Conservation (phyloP, 2,888 invertebrate genomes). For the Chouioia cunea region DNA sequence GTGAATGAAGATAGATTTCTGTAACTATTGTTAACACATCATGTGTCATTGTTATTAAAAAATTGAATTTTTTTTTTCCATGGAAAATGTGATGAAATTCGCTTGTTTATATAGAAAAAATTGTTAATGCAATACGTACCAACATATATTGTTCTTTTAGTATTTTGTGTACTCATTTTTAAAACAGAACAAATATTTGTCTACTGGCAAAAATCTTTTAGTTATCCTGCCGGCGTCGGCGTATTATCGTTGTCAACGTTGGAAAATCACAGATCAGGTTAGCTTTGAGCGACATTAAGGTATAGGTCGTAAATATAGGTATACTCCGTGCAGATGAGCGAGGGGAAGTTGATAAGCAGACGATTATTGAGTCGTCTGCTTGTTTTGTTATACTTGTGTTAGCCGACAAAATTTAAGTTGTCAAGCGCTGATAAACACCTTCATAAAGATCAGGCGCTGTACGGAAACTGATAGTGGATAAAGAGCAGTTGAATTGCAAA, state of each 20-base stretch:
- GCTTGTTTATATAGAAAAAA: constrained; percentile 3
- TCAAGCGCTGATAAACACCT: constrained; percentile 11
- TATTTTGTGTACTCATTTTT: constrained; percentile 72
- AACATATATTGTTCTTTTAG: constrained; percentile 86
- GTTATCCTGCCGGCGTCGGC: neutral
- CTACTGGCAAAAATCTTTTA: constrained; percentile 8
- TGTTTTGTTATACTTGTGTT: too few relatives aligned
- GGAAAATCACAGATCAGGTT: constrained; percentile 27
- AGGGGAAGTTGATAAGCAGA: constrained; percentile 8
- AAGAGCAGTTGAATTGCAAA: neutral
- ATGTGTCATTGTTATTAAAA: neutral
- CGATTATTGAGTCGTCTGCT: constrained; percentile 37
- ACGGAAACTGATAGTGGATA: neutral
- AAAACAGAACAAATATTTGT: constrained; percentile 4
- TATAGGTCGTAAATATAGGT: neutral
- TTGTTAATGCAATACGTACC: constrained; percentile 64
- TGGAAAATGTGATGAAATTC: too few relatives aligned
- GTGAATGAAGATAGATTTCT: neutral
- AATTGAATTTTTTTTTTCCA: neutral
- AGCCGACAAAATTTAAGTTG: constrained; percentile 11
- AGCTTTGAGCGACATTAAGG: neutral
- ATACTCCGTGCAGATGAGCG: neutral
- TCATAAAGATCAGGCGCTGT: constrained; percentile 13
- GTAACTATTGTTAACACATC: neutral
- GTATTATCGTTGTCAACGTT: neutral